Base-by-base conservation (phyloP, 2,888 invertebrate species). In the Drosophila meridionalis region DNA sequence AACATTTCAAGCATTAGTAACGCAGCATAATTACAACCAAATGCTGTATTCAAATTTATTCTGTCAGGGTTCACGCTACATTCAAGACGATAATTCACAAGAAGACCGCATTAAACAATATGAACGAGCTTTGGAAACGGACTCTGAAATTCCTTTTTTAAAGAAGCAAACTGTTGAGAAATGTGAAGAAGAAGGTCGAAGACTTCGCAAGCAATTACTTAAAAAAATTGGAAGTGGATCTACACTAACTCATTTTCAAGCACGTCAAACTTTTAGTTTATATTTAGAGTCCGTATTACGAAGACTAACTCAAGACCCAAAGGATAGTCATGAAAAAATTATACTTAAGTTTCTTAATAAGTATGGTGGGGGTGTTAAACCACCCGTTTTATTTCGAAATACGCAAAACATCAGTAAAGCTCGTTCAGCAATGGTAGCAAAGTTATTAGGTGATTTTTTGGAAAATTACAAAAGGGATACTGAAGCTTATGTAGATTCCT, bases 391-490 rank as follows among this genome's bases (percentile, higher is more conserved):
- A 30, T 94, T 95, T 70, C 94, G 95, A 90, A 95, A 95, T 65
- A 85, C 90, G 3, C 89, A 91, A 56, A 91, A 83, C 53, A 94
- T 95, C 84, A 96, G 95, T 91, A 97, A 97, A 93, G 97, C 97
- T 92, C 94, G 96, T 32, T 96, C 97, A 70, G 97, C 97, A 2
- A 95, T 97, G 83, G 96, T 97, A 59, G 97, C 97, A 2, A 97
- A 97, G 92, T 96, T 97, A 84, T 94, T 92, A 59, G 96, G 96
- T 90, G 97, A 97, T 92, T 97, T 97, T 93, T 94, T 97, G 59
- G 96, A 97, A 93, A 94, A 96, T 87, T 97, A 97, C 93, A 96
- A 96, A 91, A 94, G 96, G 63, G 97, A 97, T 93, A 97, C 97
- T 0, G 97, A 97, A 84, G 93, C 96, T 34, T 96, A 96, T 90